phyloP scores from a whole-genome alignment of 2,797 vertebrate genomes.

The Sebastes ruberrimus region DNA sequence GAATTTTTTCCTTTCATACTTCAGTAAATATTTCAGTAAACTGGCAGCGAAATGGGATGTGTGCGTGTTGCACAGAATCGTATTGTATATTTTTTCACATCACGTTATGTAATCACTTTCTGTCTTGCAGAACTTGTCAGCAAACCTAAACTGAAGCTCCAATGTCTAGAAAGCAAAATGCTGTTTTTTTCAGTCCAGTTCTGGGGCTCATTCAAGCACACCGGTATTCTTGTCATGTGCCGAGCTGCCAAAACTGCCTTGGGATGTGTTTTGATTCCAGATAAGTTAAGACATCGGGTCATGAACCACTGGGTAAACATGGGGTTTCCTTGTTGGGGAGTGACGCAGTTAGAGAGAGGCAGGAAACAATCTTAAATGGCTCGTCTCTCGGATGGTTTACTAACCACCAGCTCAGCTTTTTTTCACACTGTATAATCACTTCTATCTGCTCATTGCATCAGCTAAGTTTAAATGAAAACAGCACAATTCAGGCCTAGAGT shows the following conservation, averaged over 20 bases:
- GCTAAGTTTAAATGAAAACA: background rate
- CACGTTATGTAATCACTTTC: background rate
- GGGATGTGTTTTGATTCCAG: constrained; percentile 30
- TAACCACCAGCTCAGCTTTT: constrained; percentile 5
- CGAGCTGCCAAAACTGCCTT: constrained; percentile 14
- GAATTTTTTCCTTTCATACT: background rate
- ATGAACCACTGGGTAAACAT: constrained; percentile 55
- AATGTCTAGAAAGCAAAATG: background rate
- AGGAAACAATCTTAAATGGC: constrained; percentile 44
- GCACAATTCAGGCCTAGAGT: background rate
- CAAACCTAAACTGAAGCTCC: background rate
- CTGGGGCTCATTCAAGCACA: background rate
- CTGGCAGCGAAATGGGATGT: background rate
- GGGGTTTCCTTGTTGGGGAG: constrained; percentile 65
- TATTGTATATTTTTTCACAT: background rate
- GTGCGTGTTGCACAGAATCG: background rate
- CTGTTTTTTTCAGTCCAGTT: background rate
- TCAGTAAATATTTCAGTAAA: background rate
- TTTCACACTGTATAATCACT: constrained; percentile 28
- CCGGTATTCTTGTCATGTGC: constrained; percentile 8
- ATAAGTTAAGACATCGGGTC: constrained; percentile 36
- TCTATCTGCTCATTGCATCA: background rate
- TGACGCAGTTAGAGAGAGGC: constrained; percentile 56
- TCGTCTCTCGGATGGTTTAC: background rate
- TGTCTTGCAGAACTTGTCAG: background rate